Conservation (phyloP, 2,888 invertebrate genomes). For the Dorcus parallelipipedus region DNA sequence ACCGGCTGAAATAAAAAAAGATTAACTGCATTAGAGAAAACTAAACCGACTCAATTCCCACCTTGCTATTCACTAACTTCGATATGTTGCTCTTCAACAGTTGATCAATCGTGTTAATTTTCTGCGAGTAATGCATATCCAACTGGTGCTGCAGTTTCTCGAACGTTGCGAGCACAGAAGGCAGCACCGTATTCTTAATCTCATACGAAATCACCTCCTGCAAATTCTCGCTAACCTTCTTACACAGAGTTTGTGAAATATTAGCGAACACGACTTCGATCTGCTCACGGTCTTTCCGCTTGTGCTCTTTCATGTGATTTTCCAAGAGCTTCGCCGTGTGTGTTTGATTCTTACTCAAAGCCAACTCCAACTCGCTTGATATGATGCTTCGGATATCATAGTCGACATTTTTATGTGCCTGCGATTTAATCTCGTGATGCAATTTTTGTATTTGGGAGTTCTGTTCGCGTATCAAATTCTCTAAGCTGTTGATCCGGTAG, state of each 20-base stretch:
- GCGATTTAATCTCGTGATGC: constrained; percentile 36
- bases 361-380: constrained; percentile 42
- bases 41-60: constrained; percentile 37
- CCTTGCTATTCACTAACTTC: constrained; percentile 77
- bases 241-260: constrained; percentile 55
- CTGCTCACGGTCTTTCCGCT: constrained; percentile 51
- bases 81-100: constrained; percentile 76
- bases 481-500: constrained; percentile 38
- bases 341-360: constrained; percentile 43
- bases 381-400: constrained; percentile 34
- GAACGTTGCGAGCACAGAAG: constrained; percentile 63
- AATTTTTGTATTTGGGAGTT: constrained; percentile 39
- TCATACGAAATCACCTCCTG: constrained; percentile 57
- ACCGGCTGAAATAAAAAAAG: constrained; percentile 56
- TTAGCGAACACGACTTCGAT: constrained; percentile 53
- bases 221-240: constrained; percentile 54
- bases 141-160: constrained; percentile 73
- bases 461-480: constrained; percentile 42
- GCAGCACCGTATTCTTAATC: constrained; percentile 53
- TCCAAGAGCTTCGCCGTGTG: constrained; percentile 45
- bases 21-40: neutral
- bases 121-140: constrained; percentile 69
- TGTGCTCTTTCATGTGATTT: constrained; percentile 43
- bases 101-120: constrained; percentile 69
- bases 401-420: constrained; percentile 28